Conservation (phyloP, 2,797 vertebrate species). For the Amblyopsis hoosieri region DNA sequence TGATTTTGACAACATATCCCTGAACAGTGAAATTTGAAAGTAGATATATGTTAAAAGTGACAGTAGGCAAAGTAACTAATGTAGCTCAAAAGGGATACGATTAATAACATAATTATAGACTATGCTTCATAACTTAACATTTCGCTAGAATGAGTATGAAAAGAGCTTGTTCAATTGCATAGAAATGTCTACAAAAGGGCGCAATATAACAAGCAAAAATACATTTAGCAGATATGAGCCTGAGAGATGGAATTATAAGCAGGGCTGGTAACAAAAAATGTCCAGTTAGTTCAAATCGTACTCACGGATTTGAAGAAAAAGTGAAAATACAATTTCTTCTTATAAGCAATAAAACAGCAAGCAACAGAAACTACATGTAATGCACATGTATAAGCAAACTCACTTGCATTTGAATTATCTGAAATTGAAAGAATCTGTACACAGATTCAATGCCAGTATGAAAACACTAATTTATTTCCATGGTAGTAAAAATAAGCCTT, state of each 20-base stretch:
- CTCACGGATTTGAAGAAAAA: background rate
- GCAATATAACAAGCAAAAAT: constrained; percentile 65
- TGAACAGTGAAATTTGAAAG: constrained; percentile 22
- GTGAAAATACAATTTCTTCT: constrained; percentile 40
- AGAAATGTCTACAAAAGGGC: constrained; percentile 77
- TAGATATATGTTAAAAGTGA: constrained; percentile 23
- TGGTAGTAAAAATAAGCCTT: constrained; percentile 60
- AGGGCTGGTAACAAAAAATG: constrained; percentile 42
- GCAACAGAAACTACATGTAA: constrained; percentile 13
- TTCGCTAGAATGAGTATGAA: constrained; percentile 18
- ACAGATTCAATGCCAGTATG: constrained; percentile 8
- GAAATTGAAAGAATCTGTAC: constrained; percentile 7
- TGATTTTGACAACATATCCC: constrained; percentile 44
- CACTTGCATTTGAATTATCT: constrained; percentile 12
- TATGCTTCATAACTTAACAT: no score
- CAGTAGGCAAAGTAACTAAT: constrained; percentile 47
- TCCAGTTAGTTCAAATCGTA: constrained; percentile 5
- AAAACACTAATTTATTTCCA: constrained; percentile 14
- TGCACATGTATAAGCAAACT: constrained; percentile 13
- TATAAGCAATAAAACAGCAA: background rate
- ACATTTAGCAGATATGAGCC: constrained; percentile 66
- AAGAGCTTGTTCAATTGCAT: constrained; percentile 75
- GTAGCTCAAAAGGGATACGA: constrained; percentile 32
- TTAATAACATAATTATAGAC: no score
- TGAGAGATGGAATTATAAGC: constrained; percentile 68